Evolutionary conservation across 2,888 invertebrate species (phyloP), one percentile per base, ranked within the genome.

Genomic region (Drosophila planitibia): DNA sequence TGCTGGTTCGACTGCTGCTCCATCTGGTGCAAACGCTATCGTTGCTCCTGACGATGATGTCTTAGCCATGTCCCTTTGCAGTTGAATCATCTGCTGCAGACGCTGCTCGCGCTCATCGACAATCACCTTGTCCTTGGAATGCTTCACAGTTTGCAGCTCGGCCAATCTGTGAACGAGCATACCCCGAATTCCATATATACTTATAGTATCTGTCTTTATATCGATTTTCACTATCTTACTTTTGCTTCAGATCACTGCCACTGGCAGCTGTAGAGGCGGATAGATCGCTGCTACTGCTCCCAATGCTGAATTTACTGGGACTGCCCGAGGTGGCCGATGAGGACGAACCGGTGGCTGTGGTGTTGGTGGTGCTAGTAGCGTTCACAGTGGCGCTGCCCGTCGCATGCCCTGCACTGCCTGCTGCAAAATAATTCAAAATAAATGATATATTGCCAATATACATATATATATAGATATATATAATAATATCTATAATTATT

Each of bases 91-190:
- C 93, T 97, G 97, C 70, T 97, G 95, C 73, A 96, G 95, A 33
- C 97, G 94, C 85, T 95, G 94, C 81, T 97, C 96, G 89, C 97
- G 96, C 82, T 97, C 97, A 74, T 97, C 96, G 57, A 96, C 95
- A 79, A 97, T 93, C 57, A 95, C 94, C 85, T 97, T 96, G 93
- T 97, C 97, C 88, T 96, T 96, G 82, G 95, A 95, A 92, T 97
- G 97, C 77, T 95, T 95, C 76, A 97, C 95, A 67, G 95, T 95
- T 85, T 96, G 97, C 81, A 97, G 93, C 93, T 97, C 96, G 10
- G 96, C 95, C 60, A 92, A 75, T 81, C 92, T 92, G 58, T 12
- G 59, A 32, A 35, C n/a, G 35, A 54, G 7, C 22, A 33, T 4
- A 39, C 3, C 39, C 9, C 39, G 9, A 44, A 44, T 44, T n/a